Evolutionary conservation across 2,888 invertebrate genomes (phyloP), one percentile per base, ranked within the genome.

Genomic region (Stenodema calcarata): DNA sequence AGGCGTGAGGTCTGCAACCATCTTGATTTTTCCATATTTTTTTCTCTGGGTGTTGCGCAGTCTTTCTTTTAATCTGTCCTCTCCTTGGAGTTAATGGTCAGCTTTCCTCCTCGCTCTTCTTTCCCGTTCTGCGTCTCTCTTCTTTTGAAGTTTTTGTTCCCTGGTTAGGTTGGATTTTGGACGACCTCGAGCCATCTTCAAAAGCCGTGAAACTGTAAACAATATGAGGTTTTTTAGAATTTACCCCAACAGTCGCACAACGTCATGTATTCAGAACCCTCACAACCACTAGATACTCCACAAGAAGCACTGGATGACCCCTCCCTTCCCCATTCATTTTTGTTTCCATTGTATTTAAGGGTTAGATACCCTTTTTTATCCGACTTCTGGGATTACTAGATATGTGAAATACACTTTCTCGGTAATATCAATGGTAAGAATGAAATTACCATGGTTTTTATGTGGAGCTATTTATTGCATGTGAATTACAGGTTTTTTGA

Each of bases 111-210:
- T 80, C 16, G 23, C 50, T 80, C 30, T 80, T 81, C 62, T 81
- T 54, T 54, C 62, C 81, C 81, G 73, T 62, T 47, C 62, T 62
- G 28, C 62, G 12, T 62, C 62, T 62, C 42, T 62, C 47, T 81
- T 81, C 28, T 79, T 79, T 44, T 79, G 18, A 41, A 44, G 42
- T 79, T 79, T 79, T 79, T 79, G 42, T 79, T 44, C 79, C 79
- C 79, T 35, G 75, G 75, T 75, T 28, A 30, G 75, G 23, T 75
- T 27, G 23, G 75, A 75, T 75, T 75, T 75, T 28, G 75, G 75
- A 27, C 69, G 69, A 69, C 69, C 69, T 69, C 69, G 69, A 69
- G 69, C 69, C 69, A 69, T 69, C 18, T 69, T 75, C 75, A 75
- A 75, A 75, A 9, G 75, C 75, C 75, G 23, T 75, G 75, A 14